phyloP scores from a whole-genome alignment of 92 coral and sea anemone genomes.

The Umimayanthus kanabou region DNA sequence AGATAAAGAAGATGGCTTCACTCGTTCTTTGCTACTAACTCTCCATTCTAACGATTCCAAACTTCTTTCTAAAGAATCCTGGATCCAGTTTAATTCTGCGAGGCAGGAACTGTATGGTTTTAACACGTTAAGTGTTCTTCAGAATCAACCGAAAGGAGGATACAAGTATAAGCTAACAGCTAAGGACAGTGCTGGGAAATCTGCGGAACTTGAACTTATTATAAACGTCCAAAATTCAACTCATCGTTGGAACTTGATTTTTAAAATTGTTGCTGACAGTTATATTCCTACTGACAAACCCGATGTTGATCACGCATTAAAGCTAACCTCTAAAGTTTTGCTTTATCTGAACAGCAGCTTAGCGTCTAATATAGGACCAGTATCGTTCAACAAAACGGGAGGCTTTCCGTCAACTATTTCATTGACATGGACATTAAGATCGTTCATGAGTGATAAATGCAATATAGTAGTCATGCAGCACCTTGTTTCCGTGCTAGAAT shows the following conservation, averaged over 20 bases:
- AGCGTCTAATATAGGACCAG: not conserved
- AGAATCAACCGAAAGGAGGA: slow-evolving; percentile 25
- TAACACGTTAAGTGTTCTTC: slow-evolving; percentile 26
- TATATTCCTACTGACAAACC: slow-evolving; percentile 40
- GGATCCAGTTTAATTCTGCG: slow-evolving; percentile 40
- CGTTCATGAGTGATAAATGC: slow-evolving; percentile 19
- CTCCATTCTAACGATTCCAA: slow-evolving; percentile 14
- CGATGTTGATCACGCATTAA: slow-evolving; percentile 39
- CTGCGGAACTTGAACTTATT: slow-evolving; percentile 14
- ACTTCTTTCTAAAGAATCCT: slow-evolving; percentile 40
- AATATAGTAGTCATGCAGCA: slow-evolving; percentile 4
- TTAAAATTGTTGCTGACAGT: slow-evolving; percentile 33
- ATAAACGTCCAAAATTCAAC: slow-evolving; percentile 29
- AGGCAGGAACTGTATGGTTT: slow-evolving; percentile 47
- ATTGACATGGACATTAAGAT: not conserved
- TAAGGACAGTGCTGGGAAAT: slow-evolving; percentile 46
- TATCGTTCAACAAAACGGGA: slow-evolving; percentile 31
- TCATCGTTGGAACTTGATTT: slow-evolving; percentile 19
- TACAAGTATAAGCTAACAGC: slow-evolving; percentile 32
- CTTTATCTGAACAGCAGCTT: not conserved
- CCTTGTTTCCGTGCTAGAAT: slow-evolving; percentile 8
- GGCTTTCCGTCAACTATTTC: slow-evolving; percentile 3
- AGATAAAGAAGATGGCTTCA: slow-evolving; percentile 52
- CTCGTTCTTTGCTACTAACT: slow-evolving; percentile 29
- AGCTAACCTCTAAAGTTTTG: not conserved